Evolutionary conservation across 2,113 vertebrate species (phyloP).

Genomic region (Gadus macrocephalus): DNA sequence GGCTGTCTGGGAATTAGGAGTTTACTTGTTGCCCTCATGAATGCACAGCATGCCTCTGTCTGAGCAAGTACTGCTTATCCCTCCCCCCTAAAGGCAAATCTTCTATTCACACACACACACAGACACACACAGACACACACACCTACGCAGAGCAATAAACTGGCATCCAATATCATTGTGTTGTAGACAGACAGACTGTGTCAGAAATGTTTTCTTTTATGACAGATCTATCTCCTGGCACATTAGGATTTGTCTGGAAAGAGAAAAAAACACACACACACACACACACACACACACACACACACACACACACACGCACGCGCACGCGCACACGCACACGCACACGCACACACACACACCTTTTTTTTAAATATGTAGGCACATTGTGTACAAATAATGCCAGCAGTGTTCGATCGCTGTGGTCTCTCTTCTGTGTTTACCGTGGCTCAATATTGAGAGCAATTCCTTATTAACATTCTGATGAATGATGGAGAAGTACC

Average conservation of each 20-base stretch:
- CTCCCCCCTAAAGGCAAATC: not conserved
- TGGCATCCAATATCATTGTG: not conserved
- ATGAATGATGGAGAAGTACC: not conserved
- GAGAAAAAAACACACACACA: not conserved
- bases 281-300: not conserved
- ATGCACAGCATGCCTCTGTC: not conserved
- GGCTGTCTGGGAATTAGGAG: not conserved
- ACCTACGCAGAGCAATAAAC: not conserved
- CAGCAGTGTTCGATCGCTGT: not conserved
- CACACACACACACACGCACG: not conserved
- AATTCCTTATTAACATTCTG: not conserved
- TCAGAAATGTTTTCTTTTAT: not conserved
- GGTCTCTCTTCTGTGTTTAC: not conserved
- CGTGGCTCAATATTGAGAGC: not conserved
- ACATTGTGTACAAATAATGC: conserved; percentile 8
- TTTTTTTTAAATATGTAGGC: conserved; percentile 14
- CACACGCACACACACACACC: not conserved
- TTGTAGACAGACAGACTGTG: not conserved
- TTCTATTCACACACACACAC: not conserved
- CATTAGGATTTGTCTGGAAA: not conserved
- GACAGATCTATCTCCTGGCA: not conserved
- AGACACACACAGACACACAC: not conserved
- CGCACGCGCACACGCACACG: not conserved
- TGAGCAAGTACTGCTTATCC: not conserved
- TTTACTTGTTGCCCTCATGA: not conserved